Percentiles rank a stretch among this genome's conserved stretches.
Conservation (phyloP, 1,140 invertebrate species). For the Holcopasites calliopsidis region DNA sequence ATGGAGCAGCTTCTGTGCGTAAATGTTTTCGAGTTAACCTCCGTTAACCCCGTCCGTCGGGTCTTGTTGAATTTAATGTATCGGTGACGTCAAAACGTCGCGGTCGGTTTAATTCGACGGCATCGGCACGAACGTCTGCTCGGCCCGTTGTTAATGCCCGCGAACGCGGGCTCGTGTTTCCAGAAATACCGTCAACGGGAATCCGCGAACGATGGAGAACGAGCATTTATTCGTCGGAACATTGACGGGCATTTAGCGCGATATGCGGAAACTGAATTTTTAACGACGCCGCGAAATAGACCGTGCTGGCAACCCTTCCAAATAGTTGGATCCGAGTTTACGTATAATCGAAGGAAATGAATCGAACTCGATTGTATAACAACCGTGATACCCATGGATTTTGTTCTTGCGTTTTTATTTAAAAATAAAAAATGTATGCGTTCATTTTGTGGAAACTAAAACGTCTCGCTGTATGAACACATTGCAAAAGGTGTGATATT, state of each 20-base stretch:
- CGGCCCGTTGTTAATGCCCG: conserved; percentile 25
- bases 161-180: conserved; percentile 4
- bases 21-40: conserved; percentile 72
- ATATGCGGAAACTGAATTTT: neutral
- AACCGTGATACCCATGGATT: too few species aligned
- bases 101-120: conserved; percentile 58
- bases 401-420: too few species aligned
- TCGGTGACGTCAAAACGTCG: conserved; percentile 71
- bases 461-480: too few species aligned
- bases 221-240: neutral
- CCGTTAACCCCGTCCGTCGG: conserved; percentile 65
- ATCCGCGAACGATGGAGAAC: neutral
- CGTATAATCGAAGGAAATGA: neutral
- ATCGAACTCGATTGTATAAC: too few species aligned
- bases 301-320: neutral
- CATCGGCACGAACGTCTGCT: conserved; percentile 52
- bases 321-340: neutral
- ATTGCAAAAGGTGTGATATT: too few species aligned
- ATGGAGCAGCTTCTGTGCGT: conserved; percentile 59
- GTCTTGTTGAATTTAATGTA: conserved; percentile 69
- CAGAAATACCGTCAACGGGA: conserved; percentile 5
- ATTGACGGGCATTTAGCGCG: neutral
- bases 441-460: too few species aligned
- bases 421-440: too few species aligned
- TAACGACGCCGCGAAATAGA: neutral